Percentiles rank a stretch among this genome's conserved stretches.
Conservation (phyloP, 2,888 invertebrate species). For the Parthenolecanium corni region DNA sequence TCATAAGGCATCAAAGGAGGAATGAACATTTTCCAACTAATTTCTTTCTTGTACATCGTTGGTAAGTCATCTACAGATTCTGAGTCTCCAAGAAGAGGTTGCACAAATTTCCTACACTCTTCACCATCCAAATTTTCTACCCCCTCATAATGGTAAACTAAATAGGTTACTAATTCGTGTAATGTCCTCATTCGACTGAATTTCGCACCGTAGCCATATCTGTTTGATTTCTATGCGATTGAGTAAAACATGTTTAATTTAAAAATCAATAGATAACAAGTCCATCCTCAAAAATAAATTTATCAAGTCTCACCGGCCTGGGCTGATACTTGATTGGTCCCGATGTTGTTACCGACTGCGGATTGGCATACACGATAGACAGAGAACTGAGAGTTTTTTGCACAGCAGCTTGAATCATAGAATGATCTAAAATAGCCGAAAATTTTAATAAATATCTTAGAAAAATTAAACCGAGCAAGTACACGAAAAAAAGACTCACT, state of each 20-base stretch:
- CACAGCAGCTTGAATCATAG: constrained; percentile 46
- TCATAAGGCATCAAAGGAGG: constrained; percentile 50
- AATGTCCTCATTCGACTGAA: constrained; percentile 52
- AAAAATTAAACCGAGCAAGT: not conserved
- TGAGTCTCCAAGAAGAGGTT: constrained; percentile 34
- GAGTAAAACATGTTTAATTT: too few species aligned
- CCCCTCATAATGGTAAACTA: constrained; percentile 49
- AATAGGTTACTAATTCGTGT: constrained; percentile 57
- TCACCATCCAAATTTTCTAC: constrained; percentile 35
- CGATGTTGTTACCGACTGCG: too few species aligned
- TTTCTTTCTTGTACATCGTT: constrained; percentile 42
- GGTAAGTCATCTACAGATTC: constrained; percentile 41
- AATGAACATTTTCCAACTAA: constrained; percentile 61
- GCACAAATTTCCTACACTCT: constrained; percentile 9
- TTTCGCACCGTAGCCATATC: constrained; percentile 50
- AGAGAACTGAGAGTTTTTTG: constrained; percentile 51
- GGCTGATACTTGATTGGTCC: not conserved
- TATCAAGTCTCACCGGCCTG: too few species aligned
- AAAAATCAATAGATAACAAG: not conserved
- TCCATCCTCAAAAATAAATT: too few species aligned
- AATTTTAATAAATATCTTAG: not conserved
- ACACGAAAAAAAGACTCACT: not conserved
- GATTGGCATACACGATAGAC: constrained; percentile 35
- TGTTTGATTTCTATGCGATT: constrained; percentile 34
- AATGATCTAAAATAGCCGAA: constrained; percentile 38